phyloP scores from a whole-genome alignment of 2,888 invertebrate species.

The Andricus quercusramuli region DNA sequence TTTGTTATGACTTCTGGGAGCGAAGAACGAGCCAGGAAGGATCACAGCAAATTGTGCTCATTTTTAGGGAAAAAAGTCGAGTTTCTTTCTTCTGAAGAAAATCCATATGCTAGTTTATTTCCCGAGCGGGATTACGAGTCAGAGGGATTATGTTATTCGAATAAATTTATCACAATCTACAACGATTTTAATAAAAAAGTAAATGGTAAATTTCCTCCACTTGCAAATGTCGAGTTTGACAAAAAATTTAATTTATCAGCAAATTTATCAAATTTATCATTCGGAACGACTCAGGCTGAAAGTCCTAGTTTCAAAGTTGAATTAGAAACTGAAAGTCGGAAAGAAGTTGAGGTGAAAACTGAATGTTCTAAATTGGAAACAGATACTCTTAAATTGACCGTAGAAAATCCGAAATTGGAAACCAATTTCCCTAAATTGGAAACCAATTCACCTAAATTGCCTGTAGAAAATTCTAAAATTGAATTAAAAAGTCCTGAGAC shows the following conservation, averaged over 20 bases:
- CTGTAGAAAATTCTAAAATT: not conserved
- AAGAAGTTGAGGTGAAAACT: not conserved
- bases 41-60: constrained; percentile 58
- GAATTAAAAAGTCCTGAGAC: not conserved
- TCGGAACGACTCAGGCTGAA: not conserved
- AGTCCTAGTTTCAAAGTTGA: not conserved
- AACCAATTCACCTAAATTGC: not conserved
- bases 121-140: constrained; percentile 67
- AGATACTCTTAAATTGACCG: not conserved
- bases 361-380: not conserved
- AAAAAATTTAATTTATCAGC: not conserved
- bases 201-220: not conserved
- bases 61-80: constrained; percentile 51
- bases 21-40: constrained; percentile 57
- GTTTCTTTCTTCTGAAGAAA: constrained; percentile 53
- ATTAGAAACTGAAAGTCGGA: not conserved
- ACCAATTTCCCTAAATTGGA: not conserved
- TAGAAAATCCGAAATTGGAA: not conserved
- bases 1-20: constrained; percentile 65
- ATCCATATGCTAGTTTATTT: constrained; percentile 64
- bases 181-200: not conserved
- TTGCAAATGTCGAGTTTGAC: not conserved
- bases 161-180: constrained; percentile 65
- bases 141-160: constrained; percentile 65
- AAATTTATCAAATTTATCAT: not conserved